Conservation (phyloP, 1,140 invertebrate species). For the Heliconius nattereri region DNA sequence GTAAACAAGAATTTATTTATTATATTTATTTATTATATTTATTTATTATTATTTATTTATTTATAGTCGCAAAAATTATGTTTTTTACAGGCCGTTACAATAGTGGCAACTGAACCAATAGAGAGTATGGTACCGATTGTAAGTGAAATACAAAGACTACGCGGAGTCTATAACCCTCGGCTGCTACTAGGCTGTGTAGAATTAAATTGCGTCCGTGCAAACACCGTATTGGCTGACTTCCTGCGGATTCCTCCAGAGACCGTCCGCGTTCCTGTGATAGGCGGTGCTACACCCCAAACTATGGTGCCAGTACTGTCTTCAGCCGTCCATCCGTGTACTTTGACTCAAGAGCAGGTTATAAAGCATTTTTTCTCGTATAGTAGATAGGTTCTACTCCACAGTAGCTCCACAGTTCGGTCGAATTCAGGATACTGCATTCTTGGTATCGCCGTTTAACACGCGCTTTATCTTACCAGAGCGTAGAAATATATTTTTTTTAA, state of each 20-base stretch:
- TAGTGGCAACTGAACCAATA: conserved; percentile 82
- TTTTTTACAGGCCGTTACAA: conserved; percentile 36
- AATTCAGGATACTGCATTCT: too few relatives aligned
- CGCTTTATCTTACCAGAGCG: too few relatives aligned
- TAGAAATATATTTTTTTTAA: too few relatives aligned
- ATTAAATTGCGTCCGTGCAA: conserved; percentile 88
- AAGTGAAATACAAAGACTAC: conserved; percentile 82
- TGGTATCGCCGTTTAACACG: too few relatives aligned
- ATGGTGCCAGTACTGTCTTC: conserved; percentile 92
- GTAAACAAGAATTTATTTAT: background rate
- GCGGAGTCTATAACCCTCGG: conserved; percentile 85
- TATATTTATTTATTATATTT: background rate
- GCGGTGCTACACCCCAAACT: conserved; percentile 89
- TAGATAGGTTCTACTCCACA: too few relatives aligned
- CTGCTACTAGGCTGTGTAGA: conserved; percentile 90
- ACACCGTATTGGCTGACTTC: conserved; percentile 84
- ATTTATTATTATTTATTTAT: background rate
- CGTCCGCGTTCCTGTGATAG: conserved; percentile 89
- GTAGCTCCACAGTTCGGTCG: too few relatives aligned
- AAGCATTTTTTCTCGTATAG: background rate
- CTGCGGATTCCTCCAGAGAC: conserved; percentile 83
- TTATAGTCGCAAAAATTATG: background rate
- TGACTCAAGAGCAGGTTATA: conserved; percentile 68
- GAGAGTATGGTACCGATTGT: conserved; percentile 83
- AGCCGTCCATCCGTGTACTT: conserved; percentile 78